Evolutionary conservation across 1,140 invertebrate species (phyloP).

Genomic region (Drosophila tristis): DNA sequence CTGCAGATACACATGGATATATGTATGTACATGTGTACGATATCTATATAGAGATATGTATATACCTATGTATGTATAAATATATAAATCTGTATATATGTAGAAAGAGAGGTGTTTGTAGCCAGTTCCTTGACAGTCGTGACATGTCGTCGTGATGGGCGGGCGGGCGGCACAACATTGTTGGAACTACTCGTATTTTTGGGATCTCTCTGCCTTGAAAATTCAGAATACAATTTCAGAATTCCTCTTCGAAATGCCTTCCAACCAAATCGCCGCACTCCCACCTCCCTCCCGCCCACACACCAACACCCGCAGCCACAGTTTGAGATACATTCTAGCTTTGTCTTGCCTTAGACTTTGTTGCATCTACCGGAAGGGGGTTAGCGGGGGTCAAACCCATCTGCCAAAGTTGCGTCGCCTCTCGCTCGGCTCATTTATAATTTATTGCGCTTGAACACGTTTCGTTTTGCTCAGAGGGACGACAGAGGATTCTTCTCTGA

Average conservation of each 20-base stretch:
- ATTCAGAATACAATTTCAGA: background rate
- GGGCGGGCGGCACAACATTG: slow-evolving; percentile 10
- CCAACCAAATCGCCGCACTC: slow-evolving; percentile 13
- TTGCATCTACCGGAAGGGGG: slow-evolving; percentile 29
- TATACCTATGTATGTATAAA: slow-evolving; percentile 34
- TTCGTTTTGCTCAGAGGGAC: slow-evolving; percentile 18
- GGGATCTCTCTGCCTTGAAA: too few species aligned
- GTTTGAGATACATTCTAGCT: slow-evolving; percentile 27
- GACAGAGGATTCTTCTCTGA: slow-evolving; percentile 8
- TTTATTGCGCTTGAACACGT: slow-evolving; percentile 75
- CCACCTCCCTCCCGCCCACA: slow-evolving; percentile 6
- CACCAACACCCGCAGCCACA: slow-evolving; percentile 18
- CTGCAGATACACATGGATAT: slow-evolving; percentile 23
- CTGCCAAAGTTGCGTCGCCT: slow-evolving; percentile 51
- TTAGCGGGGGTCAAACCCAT: slow-evolving; percentile 27
- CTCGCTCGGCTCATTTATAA: slow-evolving; percentile 58
- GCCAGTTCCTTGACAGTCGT: slow-evolving; percentile 40
- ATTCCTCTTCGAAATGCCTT: slow-evolving; percentile 44
- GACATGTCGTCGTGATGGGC: slow-evolving; percentile 49
- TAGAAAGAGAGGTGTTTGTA: slow-evolving; percentile 32
- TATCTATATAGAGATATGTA: slow-evolving; percentile 13
- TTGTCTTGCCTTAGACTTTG: slow-evolving; percentile 39
- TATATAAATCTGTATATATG: slow-evolving; percentile 13
- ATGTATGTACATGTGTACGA: slow-evolving; percentile 12
- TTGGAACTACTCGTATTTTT: slow-evolving; percentile 42